Evolutionary conservation across 1,140 invertebrate species (phyloP).

Genomic region (Agraylea sexmaculata): DNA sequence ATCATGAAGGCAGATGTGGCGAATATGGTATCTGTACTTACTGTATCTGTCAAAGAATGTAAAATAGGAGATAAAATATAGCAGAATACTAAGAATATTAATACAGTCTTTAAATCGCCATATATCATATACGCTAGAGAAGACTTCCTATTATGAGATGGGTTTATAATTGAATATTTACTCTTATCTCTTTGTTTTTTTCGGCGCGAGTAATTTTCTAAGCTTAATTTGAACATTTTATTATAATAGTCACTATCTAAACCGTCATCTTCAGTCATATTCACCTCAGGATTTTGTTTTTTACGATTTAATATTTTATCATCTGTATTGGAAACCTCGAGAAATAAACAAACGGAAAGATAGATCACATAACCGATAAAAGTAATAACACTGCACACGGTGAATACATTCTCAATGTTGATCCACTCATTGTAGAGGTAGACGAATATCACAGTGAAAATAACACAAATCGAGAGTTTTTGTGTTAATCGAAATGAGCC

Average conservation of each 20-base stretch:
- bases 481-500: constrained; percentile 62
- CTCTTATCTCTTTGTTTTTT: not conserved
- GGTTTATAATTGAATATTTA: not conserved
- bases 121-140: constrained; percentile 16
- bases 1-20: constrained; percentile 81
- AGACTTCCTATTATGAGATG: not conserved
- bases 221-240: too few species aligned
- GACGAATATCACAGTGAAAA: constrained; percentile 65
- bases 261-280: too few species aligned
- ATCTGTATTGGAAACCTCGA: too few species aligned
- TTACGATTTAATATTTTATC: too few species aligned
- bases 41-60: constrained; percentile 89
- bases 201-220: too few species aligned
- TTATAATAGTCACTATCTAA: too few species aligned
- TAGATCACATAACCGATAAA: constrained; percentile 35
- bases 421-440: constrained; percentile 58
- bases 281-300: too few species aligned
- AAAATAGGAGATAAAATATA: constrained; percentile 80
- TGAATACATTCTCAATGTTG: constrained; percentile 48
- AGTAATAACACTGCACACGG: constrained; percentile 41
- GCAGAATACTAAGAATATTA: constrained; percentile 72
- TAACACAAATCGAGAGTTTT: constrained; percentile 60
- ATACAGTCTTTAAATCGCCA: constrained; percentile 52
- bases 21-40: constrained; percentile 95
- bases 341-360: too few species aligned